A percentile compares a stretch with the other conserved stretches of the same genome.
phyloP scores from a whole-genome alignment of 2,888 invertebrate species.

The Baccha elongata region DNA sequence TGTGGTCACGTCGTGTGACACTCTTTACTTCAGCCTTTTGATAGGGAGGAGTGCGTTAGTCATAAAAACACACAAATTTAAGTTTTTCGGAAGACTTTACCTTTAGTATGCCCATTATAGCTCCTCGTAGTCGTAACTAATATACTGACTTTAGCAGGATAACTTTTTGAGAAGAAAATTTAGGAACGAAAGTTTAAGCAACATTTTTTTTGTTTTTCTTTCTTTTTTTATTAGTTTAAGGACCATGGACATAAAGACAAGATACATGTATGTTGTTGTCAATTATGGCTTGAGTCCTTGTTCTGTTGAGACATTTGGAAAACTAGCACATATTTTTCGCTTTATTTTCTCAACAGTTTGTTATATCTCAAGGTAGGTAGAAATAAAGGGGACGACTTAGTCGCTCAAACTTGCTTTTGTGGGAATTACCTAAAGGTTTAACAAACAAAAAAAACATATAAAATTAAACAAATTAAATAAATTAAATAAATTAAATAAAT shows the following conservation, averaged over 20 bases:
- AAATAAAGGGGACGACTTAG: no score
- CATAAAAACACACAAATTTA: slow-evolving; percentile 10
- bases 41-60: slow-evolving; percentile 15
- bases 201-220: slow-evolving; percentile 26
- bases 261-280: slow-evolving; percentile 51
- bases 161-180: neutral
- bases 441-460: no score
- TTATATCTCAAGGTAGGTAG: no score
- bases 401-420: no score
- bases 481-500: no score
- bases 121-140: neutral
- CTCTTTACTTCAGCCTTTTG: neutral
- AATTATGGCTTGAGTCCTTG: slow-evolving; percentile 50
- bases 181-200: slow-evolving; percentile 8
- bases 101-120: neutral
- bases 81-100: neutral
- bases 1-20: slow-evolving; percentile 37
- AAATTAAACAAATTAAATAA: no score
- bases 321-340: no score
- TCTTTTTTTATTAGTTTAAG: slow-evolving; percentile 10
- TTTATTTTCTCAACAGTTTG: no score
- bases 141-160: neutral
- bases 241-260: slow-evolving; percentile 35
- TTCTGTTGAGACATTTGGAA: slow-evolving; percentile 38
- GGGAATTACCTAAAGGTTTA: no score